phyloP scores from a whole-genome alignment of 1,140 invertebrate species.

The Popillia japonica region DNA sequence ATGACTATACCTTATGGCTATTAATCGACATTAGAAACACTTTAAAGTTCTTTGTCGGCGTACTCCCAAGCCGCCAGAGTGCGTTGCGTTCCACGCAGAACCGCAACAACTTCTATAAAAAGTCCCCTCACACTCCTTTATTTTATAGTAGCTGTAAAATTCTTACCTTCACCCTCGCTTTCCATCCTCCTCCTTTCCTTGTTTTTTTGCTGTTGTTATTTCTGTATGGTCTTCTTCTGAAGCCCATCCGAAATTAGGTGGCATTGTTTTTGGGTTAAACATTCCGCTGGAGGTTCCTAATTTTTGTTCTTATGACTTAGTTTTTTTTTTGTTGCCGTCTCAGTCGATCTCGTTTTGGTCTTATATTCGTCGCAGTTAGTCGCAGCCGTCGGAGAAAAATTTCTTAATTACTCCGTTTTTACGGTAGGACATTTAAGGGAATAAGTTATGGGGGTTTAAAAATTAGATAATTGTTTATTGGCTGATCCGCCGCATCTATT shows the following conservation, averaged over 20 bases:
- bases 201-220: no score
- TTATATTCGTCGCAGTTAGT: background rate
- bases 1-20: slow-evolving; percentile 21
- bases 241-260: slow-evolving; percentile 15
- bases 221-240: background rate
- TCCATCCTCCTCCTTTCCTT: background rate
- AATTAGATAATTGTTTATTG: slow-evolving; percentile 32
- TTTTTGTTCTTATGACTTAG: background rate
- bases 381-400: background rate
- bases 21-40: slow-evolving; percentile 40
- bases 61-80: slow-evolving; percentile 7
- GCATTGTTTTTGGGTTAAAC: slow-evolving; percentile 23
- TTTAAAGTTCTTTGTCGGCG: slow-evolving; percentile 37
- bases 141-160: slow-evolving; percentile 34
- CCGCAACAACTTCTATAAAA: slow-evolving; percentile 2
- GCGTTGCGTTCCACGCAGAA: background rate
- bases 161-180: slow-evolving; percentile 21
- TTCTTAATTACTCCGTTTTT: slow-evolving; percentile 22
- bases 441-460: slow-evolving; percentile 4
- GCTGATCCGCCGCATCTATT: background rate
- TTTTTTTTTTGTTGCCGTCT: background rate
- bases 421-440: slow-evolving; percentile 1
- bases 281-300: background rate
- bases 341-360: background rate
- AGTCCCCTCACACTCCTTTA: background rate